Conservation (phyloP, 1,140 invertebrate species). For the Onthophagus taurus region DNA sequence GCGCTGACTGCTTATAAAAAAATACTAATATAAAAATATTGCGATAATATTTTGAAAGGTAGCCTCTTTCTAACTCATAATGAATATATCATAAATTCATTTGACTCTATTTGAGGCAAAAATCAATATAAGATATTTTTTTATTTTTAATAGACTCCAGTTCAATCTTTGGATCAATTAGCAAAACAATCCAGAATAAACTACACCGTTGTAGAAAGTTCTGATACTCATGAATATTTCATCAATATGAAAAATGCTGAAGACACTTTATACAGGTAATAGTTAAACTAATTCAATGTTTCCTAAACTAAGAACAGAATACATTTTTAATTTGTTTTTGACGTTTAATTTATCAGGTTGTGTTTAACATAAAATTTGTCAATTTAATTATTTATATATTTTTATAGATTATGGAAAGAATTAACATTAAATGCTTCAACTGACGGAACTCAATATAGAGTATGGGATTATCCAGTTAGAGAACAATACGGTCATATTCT, state of each 20-base stretch:
- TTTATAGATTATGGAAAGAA: conserved; percentile 75
- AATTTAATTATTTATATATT: not conserved
- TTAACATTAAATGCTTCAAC: conserved; percentile 70
- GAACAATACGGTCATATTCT: conserved; percentile 85
- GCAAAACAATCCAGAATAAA: conserved; percentile 80
- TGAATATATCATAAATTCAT: no score
- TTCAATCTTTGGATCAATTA: conserved; percentile 79
- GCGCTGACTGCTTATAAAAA: no score
- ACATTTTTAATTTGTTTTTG: no score
- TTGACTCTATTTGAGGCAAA: no score
- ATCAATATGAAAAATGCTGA: conserved; percentile 87
- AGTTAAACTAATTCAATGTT: no score
- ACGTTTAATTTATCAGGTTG: no score
- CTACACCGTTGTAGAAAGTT: conserved; percentile 79
- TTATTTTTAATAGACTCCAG: conserved; percentile 54
- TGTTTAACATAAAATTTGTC: no score
- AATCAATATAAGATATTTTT: not conserved
- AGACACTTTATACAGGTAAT: conserved; percentile 73
- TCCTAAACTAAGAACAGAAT: no score
- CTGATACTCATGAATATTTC: conserved; percentile 76
- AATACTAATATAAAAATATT: no score
- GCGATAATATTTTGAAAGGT: no score
- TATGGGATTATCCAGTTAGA: conserved; percentile 89
- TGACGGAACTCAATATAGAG: conserved; percentile 66
- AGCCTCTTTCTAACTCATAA: no score